phyloP scores from a whole-genome alignment of 2,797 vertebrate genomes.

The Acridotheres tristis region DNA sequence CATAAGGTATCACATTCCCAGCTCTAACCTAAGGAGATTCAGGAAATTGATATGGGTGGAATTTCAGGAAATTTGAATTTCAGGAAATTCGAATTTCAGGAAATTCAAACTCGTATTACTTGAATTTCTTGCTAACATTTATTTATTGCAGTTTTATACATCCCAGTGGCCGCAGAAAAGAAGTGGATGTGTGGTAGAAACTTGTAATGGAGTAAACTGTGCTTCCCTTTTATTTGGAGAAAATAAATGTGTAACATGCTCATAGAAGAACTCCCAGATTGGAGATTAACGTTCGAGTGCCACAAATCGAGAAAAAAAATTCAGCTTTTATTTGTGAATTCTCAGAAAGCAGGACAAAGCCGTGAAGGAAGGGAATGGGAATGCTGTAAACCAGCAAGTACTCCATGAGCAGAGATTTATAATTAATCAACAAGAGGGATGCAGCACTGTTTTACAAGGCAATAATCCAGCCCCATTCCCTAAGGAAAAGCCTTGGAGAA shows the following conservation, averaged over 20 bases:
- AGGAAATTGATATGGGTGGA: not conserved
- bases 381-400: not conserved
- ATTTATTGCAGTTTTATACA: not conserved
- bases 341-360: not conserved
- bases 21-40: not conserved
- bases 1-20: not conserved
- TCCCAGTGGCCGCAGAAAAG: not conserved
- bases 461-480: constrained; percentile 57
- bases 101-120: no score
- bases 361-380: not conserved
- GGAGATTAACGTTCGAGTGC: not conserved
- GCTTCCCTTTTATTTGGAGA: not conserved
- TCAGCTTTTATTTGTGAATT: not conserved
- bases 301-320: not conserved
- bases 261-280: not conserved
- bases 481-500: constrained; percentile 25
- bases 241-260: not conserved
- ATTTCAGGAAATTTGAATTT: no score
- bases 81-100: no score
- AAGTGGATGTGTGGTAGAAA: not conserved
- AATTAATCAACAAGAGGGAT: constrained; percentile 50
- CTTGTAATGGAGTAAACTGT: not conserved
- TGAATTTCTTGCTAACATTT: not conserved
- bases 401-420: constrained; percentile 10
- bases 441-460: constrained; percentile 56